phyloP scores from a whole-genome alignment of 2,113 vertebrate species.

The Pheucticus melanocephalus region DNA sequence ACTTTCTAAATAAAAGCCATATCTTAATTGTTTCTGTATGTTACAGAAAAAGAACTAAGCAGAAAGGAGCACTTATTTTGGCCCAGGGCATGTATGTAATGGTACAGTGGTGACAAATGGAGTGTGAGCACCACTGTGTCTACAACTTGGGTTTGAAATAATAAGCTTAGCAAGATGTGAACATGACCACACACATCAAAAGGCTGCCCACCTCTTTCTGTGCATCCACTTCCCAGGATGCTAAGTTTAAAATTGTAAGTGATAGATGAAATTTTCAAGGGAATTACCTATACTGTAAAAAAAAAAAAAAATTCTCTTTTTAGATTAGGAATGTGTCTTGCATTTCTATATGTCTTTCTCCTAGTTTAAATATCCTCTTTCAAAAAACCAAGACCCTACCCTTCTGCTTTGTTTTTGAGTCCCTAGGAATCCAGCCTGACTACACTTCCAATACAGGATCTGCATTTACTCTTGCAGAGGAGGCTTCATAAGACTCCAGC shows the following conservation, averaged over 20 bases:
- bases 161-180: not conserved
- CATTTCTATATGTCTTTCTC: not conserved
- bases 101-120: not conserved
- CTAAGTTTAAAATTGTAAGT: not conserved
- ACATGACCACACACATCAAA: slow-evolving; percentile 5
- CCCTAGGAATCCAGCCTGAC: not conserved
- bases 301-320: not conserved
- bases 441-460: not conserved
- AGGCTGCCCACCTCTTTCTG: not conserved
- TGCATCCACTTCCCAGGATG: not conserved
- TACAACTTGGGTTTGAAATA: not conserved
- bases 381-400: not conserved
- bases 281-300: not conserved
- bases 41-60: not conserved
- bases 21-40: not conserved
- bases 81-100: not conserved
- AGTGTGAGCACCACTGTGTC: not conserved
- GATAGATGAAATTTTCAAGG: not conserved
- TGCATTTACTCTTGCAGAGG: not conserved
- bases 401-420: not conserved
- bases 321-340: not conserved
- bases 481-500: not conserved
- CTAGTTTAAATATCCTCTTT: not conserved
- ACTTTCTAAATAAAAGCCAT: not conserved
- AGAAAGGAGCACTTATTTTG: not conserved